phyloP scores from a whole-genome alignment of 1,140 invertebrate genomes.

The Drosophila dunni region DNA sequence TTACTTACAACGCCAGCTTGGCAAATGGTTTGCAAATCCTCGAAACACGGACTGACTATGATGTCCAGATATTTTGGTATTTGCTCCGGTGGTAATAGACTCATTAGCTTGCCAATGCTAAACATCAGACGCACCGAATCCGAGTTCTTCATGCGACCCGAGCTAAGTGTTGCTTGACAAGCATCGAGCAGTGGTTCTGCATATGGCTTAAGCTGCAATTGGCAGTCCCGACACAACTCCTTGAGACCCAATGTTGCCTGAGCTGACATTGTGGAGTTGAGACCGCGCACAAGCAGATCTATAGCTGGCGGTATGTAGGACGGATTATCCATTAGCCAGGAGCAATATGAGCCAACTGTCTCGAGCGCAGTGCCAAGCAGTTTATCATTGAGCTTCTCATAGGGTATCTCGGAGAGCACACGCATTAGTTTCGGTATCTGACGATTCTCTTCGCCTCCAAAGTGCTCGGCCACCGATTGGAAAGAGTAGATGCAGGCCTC shows the following conservation, averaged over 20 bases:
- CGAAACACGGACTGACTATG: slow-evolving; percentile 89
- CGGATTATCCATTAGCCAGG: slow-evolving; percentile 91
- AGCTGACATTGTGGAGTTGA: slow-evolving; percentile 89
- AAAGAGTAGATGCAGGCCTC: slow-evolving; percentile 94
- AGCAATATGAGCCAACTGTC: slow-evolving; percentile 91
- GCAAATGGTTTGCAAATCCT: slow-evolving; percentile 87
- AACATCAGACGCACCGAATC: slow-evolving; percentile 91
- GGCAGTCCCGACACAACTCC: slow-evolving; percentile 93
- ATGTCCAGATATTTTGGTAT: slow-evolving; percentile 90
- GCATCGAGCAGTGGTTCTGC: slow-evolving; percentile 89
- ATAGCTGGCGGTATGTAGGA: slow-evolving; percentile 85
- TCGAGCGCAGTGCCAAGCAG: slow-evolving; percentile 89
- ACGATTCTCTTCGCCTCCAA: slow-evolving; percentile 87
- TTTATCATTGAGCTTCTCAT: slow-evolving; percentile 86
- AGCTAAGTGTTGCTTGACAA: slow-evolving; percentile 85
- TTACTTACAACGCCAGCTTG: slow-evolving; percentile 83
- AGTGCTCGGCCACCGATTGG: slow-evolving; percentile 91
- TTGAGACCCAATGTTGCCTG: slow-evolving; percentile 94
- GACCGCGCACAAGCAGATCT: slow-evolving; percentile 88
- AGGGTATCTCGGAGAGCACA: slow-evolving; percentile 88
- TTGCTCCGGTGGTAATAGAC: slow-evolving; percentile 87
- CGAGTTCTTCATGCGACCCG: slow-evolving; percentile 86
- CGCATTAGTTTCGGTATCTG: slow-evolving; percentile 89
- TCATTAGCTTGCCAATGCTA: slow-evolving; percentile 90
- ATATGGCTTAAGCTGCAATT: slow-evolving; percentile 89